Conservation (phyloP, 2,113 vertebrate species). For the Asarcornis scutulata region DNA sequence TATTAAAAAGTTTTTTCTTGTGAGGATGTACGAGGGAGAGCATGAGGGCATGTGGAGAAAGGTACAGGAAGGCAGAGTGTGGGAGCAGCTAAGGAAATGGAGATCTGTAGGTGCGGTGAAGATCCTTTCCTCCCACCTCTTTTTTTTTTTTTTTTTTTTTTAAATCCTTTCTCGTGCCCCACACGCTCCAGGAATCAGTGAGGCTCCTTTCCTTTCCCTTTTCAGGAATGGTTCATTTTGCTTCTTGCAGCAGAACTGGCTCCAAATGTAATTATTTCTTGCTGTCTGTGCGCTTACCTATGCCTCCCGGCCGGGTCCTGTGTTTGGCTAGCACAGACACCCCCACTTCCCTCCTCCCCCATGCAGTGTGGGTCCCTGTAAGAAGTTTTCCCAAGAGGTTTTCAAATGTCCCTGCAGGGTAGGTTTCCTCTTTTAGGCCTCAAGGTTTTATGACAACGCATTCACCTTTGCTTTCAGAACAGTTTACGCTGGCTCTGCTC, state of each 20-base stretch:
- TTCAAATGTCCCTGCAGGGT: neutral
- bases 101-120: neutral
- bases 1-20: neutral
- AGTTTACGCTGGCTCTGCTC: neutral
- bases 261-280: neutral
- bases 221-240: neutral
- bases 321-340: neutral
- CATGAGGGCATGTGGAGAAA: neutral
- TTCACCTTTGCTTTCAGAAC: neutral
- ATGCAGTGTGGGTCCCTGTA: neutral
- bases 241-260: neutral
- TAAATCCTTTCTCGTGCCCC: neutral
- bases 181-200: neutral
- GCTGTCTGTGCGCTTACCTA: neutral
- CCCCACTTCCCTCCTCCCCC: neutral
- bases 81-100: neutral
- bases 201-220: neutral
- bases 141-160: too few relatives aligned
- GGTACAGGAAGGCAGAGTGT: neutral
- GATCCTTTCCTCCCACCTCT: neutral
- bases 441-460: neutral
- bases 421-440: conserved; percentile 6
- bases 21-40: neutral
- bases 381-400: neutral
- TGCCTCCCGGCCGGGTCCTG: neutral